Evolutionary conservation across 2,797 vertebrate species (phyloP).

Genomic region (Rhinoraja longicauda): DNA sequence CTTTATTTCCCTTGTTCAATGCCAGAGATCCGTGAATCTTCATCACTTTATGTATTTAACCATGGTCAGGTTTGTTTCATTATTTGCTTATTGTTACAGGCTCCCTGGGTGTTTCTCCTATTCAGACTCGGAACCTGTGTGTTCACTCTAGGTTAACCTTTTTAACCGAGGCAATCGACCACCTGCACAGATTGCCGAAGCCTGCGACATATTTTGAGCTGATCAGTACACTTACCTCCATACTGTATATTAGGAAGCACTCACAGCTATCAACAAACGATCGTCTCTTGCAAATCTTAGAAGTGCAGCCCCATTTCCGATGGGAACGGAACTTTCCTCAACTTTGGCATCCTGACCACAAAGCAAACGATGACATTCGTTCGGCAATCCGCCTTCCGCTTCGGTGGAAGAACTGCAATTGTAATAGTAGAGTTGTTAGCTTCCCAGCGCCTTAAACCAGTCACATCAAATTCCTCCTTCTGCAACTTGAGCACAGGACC

Average conservation of each 20-base stretch:
- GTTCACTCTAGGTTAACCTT: constrained; percentile 80
- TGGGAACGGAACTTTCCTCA: constrained; percentile 20
- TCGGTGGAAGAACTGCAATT: neutral
- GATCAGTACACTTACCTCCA: constrained; percentile 65
- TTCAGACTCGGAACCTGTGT: constrained; percentile 69
- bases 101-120: constrained; percentile 76
- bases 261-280: constrained; percentile 50
- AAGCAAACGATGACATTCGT: neutral
- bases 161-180: constrained; percentile 69
- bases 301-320: constrained; percentile 43
- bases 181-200: constrained; percentile 73
- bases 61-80: constrained; percentile 84
- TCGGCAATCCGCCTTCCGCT: too few relatives aligned
- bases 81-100: constrained; percentile 81
- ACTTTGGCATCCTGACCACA: neutral
- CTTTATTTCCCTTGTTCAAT: constrained; percentile 74
- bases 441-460: neutral
- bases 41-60: constrained; percentile 83
- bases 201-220: constrained; percentile 62
- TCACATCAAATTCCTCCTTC: neutral
- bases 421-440: neutral
- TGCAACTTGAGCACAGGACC: neutral
- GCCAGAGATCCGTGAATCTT: constrained; percentile 81
- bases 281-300: constrained; percentile 59
- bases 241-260: constrained; percentile 58